Evolutionary conservation across 2,113 vertebrate species (phyloP).

Genomic region (Psettodes erumei): DNA sequence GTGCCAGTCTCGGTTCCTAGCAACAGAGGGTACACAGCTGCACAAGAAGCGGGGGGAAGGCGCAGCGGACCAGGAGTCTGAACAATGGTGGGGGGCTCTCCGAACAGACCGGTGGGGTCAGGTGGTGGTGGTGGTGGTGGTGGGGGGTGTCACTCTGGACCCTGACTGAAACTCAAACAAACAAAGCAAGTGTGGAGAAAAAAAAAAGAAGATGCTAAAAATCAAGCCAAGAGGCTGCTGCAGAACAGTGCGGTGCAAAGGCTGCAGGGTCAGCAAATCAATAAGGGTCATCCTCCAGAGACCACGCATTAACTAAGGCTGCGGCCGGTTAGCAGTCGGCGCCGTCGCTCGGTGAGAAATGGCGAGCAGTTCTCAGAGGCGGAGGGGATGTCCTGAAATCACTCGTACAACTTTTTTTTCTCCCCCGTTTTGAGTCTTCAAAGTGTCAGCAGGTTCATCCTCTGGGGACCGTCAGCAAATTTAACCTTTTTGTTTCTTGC

Average conservation of each 20-base stretch:
- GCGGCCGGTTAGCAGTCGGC: background rate
- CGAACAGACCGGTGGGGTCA: conserved; percentile 8
- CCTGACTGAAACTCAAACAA: background rate
- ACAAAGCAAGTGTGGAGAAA: background rate
- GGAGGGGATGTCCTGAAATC: background rate
- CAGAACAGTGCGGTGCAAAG: too few species aligned
- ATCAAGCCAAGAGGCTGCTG: background rate
- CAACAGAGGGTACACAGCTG: conserved; percentile 36
- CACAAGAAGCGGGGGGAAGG: conserved; percentile 24
- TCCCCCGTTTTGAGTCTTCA: too few species aligned
- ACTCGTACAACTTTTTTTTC: too few species aligned
- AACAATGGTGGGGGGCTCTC: conserved; percentile 20
- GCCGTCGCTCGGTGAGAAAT: background rate
- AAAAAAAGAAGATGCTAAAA: background rate
- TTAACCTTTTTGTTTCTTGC: too few species aligned
- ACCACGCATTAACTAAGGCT: background rate
- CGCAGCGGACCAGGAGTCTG: background rate
- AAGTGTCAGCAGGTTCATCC: background rate
- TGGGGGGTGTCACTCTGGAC: too few species aligned
- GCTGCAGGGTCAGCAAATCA: background rate
- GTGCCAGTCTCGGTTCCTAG: conserved; percentile 13
- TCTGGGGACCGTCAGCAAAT: too few species aligned
- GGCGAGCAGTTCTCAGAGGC: background rate
- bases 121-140: background rate
- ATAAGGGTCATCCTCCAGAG: background rate